A percentile compares a stretch with the other conserved stretches of the same genome.
phyloP scores from a whole-genome alignment of 1,140 invertebrate species.

The Pseudoatta argentina region DNA sequence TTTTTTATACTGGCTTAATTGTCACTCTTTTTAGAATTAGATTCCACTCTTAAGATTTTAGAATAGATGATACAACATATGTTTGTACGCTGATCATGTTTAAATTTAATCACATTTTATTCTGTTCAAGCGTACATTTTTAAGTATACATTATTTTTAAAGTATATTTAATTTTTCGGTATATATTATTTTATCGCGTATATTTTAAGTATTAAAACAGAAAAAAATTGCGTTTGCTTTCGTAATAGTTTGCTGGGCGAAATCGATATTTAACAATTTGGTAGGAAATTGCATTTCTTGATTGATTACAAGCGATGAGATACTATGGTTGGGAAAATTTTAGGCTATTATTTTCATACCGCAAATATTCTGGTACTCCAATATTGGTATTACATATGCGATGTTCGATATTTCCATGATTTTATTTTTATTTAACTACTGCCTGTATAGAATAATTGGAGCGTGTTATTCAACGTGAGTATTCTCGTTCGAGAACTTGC shows the following conservation, averaged over 20 bases:
- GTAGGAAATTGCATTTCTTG: conserved; percentile 30
- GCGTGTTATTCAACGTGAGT: conserved; percentile 48
- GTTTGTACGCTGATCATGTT: neutral
- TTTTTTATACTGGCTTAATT: too few relatives aligned
- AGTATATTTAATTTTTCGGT: neutral
- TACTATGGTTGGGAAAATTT: conserved; percentile 37
- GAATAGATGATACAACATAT: neutral
- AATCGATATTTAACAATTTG: conserved; percentile 37
- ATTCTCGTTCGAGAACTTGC: conserved; percentile 38
- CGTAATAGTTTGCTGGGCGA: neutral
- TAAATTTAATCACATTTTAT: neutral
- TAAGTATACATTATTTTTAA: neutral
- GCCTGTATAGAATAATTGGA: conserved; percentile 9
- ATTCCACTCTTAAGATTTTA: too few relatives aligned
- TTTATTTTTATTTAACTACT: conserved; percentile 46
- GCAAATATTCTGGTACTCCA: conserved; percentile 26
- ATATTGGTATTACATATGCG: conserved; percentile 37
- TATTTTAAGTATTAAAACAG: neutral
- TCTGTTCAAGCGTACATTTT: neutral
- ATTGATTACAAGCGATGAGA: conserved; percentile 37
- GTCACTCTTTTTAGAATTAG: too few relatives aligned
- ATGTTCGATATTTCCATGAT: conserved; percentile 29
- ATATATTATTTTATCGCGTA: neutral
- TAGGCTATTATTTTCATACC: conserved; percentile 24
- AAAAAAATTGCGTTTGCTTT: neutral